Percentiles rank a stretch among this genome's conserved stretches.
These are phyloP conservation scores for Excalfactoria chinensis DNA, from an alignment of 2,113 vertebrate species.

Conservation along the genomic window DNA sequence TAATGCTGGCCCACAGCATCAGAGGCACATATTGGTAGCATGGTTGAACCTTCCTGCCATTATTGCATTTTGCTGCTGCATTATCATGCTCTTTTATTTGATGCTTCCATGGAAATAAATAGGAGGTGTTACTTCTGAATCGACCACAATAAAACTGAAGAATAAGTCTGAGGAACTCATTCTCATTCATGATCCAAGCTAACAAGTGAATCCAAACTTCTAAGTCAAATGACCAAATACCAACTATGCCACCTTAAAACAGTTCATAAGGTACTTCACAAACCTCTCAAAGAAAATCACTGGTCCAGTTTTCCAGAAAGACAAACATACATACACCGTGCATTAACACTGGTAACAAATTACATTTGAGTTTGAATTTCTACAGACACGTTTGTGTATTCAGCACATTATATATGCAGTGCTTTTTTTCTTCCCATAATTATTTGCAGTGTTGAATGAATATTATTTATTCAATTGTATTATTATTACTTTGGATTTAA, in stretches of 20 bases:
- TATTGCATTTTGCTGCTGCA: too few relatives aligned
- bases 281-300: not conserved
- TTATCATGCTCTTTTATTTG: too few relatives aligned
- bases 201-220: not conserved
- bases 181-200: not conserved
- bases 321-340: not conserved
- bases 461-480: not conserved
- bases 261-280: not conserved
- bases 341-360: not conserved
- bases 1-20: too few relatives aligned
- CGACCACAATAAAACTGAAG: not conserved
- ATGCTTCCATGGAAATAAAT: too few relatives aligned
- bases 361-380: not conserved
- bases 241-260: not conserved
- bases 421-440: not conserved
- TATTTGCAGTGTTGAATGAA: not conserved
- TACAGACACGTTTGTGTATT: not conserved
- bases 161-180: not conserved
- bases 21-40: too few relatives aligned
- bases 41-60: too few relatives aligned
- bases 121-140: too few relatives aligned
- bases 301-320: not conserved
- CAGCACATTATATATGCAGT: not conserved
- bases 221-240: not conserved
- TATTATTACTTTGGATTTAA: not conserved